Evolutionary conservation across 2,888 invertebrate genomes (phyloP), one percentile per base, ranked within the genome.

Genomic region (Atethmia centrago): DNA sequence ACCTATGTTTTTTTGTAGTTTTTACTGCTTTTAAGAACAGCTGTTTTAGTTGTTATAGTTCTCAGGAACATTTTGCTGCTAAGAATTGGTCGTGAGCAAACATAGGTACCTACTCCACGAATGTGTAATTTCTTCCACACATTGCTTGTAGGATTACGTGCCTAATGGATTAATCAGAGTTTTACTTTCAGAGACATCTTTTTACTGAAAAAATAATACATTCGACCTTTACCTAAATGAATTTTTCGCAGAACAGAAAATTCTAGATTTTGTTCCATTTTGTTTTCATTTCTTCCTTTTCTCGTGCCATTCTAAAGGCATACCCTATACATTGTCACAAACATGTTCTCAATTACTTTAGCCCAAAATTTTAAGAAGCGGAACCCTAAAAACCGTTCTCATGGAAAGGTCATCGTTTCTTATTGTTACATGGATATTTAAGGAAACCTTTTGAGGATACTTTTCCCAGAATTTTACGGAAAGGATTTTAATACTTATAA

Each of bases 401-500:
- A 28, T 16, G 47, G 55, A 74, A 79, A 85, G 85, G 77, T 82
- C 85, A 79, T 68, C 81, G 67, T 62, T 58, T 67, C 56, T 67
- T 72, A 79, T 83, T 77, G 74, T 81, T 70, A 74, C 75, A 68
- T 36, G 65, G 31, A 78, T 80, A 74, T 85, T 84, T 72, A 55
- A 73, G 74, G 71, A 75, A 85, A 74, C 42, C 69, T 81, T 85
- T 85, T 77, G 59, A 72, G 40, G 59, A 71, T 73, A 62, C 74
- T 76, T 83, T 78, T 71, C 47, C 31, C 61, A 65, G 55, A 70
- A 80, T 74, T 78, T 72, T 73, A 65, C 42, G 71, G 65, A 74
- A 79, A 82, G 77, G 78, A 80, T 84, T 73, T 75, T 68, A 70
- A 76, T 84, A 83, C 62, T 79, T 73, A 36, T 63, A 58, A n/a